Evolutionary conservation across 2,888 invertebrate genomes (phyloP).

Genomic region (Aphidius colemani): DNA sequence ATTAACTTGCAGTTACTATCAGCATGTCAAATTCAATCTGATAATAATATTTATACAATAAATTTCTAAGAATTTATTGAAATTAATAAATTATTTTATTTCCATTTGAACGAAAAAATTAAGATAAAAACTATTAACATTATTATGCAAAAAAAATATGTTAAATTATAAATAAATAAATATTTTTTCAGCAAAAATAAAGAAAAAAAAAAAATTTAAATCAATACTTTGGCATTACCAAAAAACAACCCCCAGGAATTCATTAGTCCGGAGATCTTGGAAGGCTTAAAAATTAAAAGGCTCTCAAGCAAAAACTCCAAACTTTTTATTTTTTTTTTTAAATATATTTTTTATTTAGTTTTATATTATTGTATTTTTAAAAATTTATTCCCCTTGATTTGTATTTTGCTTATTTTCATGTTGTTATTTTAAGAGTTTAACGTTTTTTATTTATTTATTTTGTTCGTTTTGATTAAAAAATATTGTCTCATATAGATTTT

Average conservation of each 20-base stretch:
- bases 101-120: too few species aligned
- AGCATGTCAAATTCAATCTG: too few species aligned
- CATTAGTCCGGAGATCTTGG: slow-evolving; percentile 48
- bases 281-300: slow-evolving; percentile 56
- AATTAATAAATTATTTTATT: too few species aligned
- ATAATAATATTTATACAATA: too few species aligned
- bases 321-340: slow-evolving; percentile 20
- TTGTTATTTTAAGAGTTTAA: slow-evolving; percentile 27
- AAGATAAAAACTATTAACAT: too few species aligned
- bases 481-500: neutral
- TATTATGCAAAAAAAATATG: too few species aligned
- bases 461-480: neutral
- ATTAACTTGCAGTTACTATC: too few species aligned
- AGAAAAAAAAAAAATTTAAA: too few species aligned
- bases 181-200: too few species aligned
- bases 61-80: too few species aligned
- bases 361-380: slow-evolving; percentile 15
- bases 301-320: slow-evolving; percentile 52
- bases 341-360: too few species aligned
- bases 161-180: too few species aligned
- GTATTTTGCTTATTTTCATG: slow-evolving; percentile 25
- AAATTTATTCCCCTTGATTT: slow-evolving; percentile 21
- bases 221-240: neutral
- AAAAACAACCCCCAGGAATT: slow-evolving; percentile 42
- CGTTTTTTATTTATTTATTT: slow-evolving; percentile 3